A percentile compares a stretch with the other conserved stretches of the same genome.
phyloP scores from a whole-genome alignment of 2,888 invertebrate genomes.

The Deroplatys truncata region DNA sequence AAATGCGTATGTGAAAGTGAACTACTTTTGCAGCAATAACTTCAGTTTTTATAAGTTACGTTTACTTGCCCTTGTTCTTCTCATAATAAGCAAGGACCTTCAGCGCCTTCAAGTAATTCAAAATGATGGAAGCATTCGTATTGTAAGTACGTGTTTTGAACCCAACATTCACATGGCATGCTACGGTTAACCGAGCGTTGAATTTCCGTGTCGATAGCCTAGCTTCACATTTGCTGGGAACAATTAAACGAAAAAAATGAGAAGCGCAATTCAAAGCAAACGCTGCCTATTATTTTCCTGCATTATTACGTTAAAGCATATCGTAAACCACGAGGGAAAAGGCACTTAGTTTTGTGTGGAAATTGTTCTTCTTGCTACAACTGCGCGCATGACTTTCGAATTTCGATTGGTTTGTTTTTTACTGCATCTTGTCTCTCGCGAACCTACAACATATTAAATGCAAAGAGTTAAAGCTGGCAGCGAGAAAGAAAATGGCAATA shows the following conservation, averaged over 20 bases:
- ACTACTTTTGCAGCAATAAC: no score
- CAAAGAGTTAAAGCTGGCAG: neutral
- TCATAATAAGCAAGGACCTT: no score
- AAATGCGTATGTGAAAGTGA: no score
- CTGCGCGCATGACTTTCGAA: neutral
- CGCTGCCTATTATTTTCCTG: neutral
- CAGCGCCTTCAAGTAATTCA: no score
- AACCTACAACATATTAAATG: neutral
- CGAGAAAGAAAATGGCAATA: neutral
- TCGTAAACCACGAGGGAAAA: neutral
- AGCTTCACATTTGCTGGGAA: neutral
- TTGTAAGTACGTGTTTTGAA: no score
- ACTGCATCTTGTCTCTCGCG: neutral
- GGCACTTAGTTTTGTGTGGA: neutral
- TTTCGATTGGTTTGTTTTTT: neutral
- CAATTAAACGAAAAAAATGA: neutral
- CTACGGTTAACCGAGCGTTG: neutral
- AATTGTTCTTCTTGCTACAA: neutral
- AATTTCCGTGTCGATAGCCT: neutral
- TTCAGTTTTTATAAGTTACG: no score
- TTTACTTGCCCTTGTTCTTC: no score
- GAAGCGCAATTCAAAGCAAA: neutral
- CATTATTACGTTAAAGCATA: conserved; percentile 1
- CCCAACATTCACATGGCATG: neutral
- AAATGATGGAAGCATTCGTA: no score